A percentile compares a stretch with the other conserved stretches of the same genome.
Conservation (phyloP, 1,140 invertebrate genomes). For the Penaeus vannamei region DNA sequence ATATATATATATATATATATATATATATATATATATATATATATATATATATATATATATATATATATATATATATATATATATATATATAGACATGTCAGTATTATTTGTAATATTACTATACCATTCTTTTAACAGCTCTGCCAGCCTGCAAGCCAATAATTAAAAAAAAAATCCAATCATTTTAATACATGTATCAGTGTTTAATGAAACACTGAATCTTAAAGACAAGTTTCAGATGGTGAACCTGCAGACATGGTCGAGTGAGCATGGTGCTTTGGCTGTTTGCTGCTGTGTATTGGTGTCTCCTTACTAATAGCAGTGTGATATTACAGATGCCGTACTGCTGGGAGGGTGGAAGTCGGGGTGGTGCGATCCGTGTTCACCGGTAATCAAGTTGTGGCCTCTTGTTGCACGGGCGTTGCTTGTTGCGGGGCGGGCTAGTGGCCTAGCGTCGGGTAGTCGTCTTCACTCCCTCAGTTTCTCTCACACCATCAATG, state of each 20-base stretch:
- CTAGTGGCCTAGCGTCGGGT: slow-evolving; percentile 62
- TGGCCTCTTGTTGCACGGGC: slow-evolving; percentile 64
- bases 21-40: no score
- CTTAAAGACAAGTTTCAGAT: not conserved
- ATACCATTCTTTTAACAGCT: no score
- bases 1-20: no score
- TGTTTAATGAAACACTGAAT: not conserved
- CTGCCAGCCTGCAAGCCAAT: no score
- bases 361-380: slow-evolving; percentile 60
- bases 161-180: no score
- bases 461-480: slow-evolving; percentile 61
- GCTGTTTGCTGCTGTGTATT: not conserved
- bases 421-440: slow-evolving; percentile 64
- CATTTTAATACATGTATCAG: no score
- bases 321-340: slow-evolving; percentile 57
- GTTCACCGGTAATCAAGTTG: slow-evolving; percentile 65
- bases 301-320: slow-evolving; percentile 28
- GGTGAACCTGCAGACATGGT: no score
- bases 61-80: no score
- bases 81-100: no score
- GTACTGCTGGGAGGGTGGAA: slow-evolving; percentile 63
- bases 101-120: no score
- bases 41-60: no score
- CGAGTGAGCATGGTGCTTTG: not conserved
- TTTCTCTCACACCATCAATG: slow-evolving; percentile 53